Conservation (phyloP, 1,140 invertebrate genomes). For the Fopius arisanus region DNA sequence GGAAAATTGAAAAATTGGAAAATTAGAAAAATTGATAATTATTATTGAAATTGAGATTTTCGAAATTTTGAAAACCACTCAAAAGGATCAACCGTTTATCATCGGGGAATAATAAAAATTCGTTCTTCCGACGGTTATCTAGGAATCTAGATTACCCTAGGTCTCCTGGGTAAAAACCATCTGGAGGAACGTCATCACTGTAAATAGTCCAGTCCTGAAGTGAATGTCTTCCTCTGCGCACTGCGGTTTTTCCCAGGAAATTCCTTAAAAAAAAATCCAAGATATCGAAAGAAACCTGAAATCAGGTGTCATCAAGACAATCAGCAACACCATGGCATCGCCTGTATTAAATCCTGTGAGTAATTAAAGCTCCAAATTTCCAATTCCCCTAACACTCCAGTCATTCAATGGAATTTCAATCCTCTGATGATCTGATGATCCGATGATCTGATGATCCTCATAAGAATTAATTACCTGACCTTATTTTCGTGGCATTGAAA, state of each 20-base stretch:
- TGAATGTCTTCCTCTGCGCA: neutral
- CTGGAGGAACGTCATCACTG: neutral
- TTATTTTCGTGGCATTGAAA: conserved; percentile 2
- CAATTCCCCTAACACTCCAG: neutral
- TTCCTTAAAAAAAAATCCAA: neutral
- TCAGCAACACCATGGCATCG: neutral
- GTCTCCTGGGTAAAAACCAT: no score
- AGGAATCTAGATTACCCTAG: no score
- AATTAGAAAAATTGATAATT: no score
- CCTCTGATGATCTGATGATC: neutral
- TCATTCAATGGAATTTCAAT: no score
- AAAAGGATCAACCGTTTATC: no score
- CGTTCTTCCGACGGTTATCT: no score
- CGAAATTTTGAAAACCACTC: neutral
- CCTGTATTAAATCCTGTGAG: neutral
- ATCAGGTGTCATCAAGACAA: neutral
- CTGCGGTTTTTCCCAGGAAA: neutral
- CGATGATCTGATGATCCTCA: neutral
- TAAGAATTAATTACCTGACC: neutral
- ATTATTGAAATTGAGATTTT: neutral
- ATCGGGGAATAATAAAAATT: no score
- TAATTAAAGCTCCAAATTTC: neutral
- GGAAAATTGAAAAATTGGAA: neutral
- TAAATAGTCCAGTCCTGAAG: neutral
- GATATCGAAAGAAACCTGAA: neutral